A percentile compares a stretch with the other conserved stretches of the same genome.
Evolutionary conservation across 2,888 invertebrate species (phyloP).

Genomic region (Chrysolina oricalcia): DNA sequence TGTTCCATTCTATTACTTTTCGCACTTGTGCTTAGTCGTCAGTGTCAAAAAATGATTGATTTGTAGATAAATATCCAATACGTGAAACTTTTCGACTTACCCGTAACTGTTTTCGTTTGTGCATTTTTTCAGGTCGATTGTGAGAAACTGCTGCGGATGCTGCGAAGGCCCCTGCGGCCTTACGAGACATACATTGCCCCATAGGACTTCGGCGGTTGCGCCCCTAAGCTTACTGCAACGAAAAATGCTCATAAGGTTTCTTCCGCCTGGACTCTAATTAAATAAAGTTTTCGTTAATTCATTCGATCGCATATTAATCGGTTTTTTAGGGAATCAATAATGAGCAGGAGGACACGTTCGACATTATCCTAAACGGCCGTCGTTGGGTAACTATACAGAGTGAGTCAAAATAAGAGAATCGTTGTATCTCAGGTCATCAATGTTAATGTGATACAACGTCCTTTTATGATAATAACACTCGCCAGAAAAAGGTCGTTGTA

Average conservation of each 20-base stretch:
- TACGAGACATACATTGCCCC: conserved; percentile 87
- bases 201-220: conserved; percentile 69
- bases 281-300: not conserved
- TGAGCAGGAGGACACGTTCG: too few species aligned
- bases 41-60: too few species aligned
- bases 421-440: too few species aligned
- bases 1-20: too few species aligned
- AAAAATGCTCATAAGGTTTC: conserved; percentile 21
- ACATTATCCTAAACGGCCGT: too few species aligned
- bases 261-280: not conserved
- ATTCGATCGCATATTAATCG: not conserved
- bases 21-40: too few species aligned
- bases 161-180: conserved; percentile 76
- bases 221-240: conserved; percentile 38
- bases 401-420: too few species aligned
- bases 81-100: conserved; percentile 50
- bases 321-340: not conserved
- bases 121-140: conserved; percentile 71
- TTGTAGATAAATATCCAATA: too few species aligned
- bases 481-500: too few species aligned
- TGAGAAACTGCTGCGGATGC: conserved; percentile 77
- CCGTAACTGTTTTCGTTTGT: conserved; percentile 59
- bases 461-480: too few species aligned
- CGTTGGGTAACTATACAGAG: too few species aligned
- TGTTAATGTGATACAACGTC: too few species aligned